Base-by-base conservation (phyloP, 2,113 vertebrate genomes). In the Elephas maximus region DNA sequence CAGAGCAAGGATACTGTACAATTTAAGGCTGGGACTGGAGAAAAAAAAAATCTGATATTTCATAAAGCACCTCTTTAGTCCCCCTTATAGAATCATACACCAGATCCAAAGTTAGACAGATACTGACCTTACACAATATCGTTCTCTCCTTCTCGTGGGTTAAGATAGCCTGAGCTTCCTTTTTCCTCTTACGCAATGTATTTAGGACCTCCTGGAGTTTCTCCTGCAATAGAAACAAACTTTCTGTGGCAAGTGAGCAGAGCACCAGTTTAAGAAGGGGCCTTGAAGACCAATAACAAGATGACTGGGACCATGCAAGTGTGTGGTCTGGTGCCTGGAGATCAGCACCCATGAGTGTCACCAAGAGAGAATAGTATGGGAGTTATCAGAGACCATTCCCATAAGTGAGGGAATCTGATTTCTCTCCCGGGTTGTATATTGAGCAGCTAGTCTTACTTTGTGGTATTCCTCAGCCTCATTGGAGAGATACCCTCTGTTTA, bases 111-210 rank as follows among this genome's bases (percentile, higher is more conserved):
- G 4, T 41, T 69, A 91, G 65, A 33, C 20, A 74, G 45, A 69
- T 45, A 86, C 97, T 90, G 30, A 97, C 98, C 94, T 97, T 96
- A 80, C 96, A 98, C 62, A 97, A 10, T 17, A 79, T 90, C 63
- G 92, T 87, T 74, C 94, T 93, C n/a, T 96, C 97, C 69, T 91
- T 97, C 80, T 98, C 98, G 0, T 98, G 97, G 14, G 79, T 96
- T 92, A 98, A 51, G n/a, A 97, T n/a, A 8, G 84, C 23, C 77
- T 97, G 96, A 45, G 84, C 96, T 96, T 98, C 97, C 62, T 95
- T 97, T 86, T 77, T 98, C 87, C 96, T 97, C 82, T 96, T 96
- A 20, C 23, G 14, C 94, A 97, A 83, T 82, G 94, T 91, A 69
- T 24, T 85, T 62, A 98, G 74, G 62, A 96, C 90, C 74, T 96